A percentile compares a stretch with the other conserved stretches of the same genome.
Evolutionary conservation across 2,113 vertebrate species (phyloP).

Genomic region (Furnarius figulus): DNA sequence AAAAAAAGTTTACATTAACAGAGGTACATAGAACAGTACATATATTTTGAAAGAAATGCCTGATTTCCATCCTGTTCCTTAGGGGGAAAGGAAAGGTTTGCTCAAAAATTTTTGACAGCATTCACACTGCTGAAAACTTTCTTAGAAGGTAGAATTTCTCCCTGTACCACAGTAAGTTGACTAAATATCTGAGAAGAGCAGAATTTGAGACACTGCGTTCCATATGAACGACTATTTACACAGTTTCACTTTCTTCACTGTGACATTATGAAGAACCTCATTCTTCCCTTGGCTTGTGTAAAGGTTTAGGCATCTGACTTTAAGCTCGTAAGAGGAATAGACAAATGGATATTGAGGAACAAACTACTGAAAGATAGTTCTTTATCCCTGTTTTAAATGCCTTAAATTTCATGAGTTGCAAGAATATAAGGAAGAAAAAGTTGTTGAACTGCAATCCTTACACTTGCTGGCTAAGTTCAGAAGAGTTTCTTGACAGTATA

Average conservation of each 20-base stretch:
- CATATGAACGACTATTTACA: neutral
- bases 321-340: neutral
- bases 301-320: neutral
- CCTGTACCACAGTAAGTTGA: neutral
- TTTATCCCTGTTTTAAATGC: neutral
- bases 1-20: neutral
- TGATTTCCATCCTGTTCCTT: neutral
- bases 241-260: rapidly evolving
- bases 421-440: neutral
- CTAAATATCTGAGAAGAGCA: neutral
- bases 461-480: neutral
- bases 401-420: neutral
- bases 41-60: neutral
- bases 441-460: neutral
- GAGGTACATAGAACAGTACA: neutral
- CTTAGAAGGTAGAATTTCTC: neutral
- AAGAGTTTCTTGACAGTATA: neutral
- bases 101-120: neutral
- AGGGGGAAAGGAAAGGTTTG: neutral
- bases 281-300: neutral
- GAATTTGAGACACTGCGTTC: neutral
- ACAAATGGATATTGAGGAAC: neutral
- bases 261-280: neutral
- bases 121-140: neutral
- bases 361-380: neutral